Percentiles rank a stretch among this genome's conserved stretches.
Evolutionary conservation across 35 echinoderm and acorn worm genomes (phyloP).

Genomic region (Anneissia japonica): DNA sequence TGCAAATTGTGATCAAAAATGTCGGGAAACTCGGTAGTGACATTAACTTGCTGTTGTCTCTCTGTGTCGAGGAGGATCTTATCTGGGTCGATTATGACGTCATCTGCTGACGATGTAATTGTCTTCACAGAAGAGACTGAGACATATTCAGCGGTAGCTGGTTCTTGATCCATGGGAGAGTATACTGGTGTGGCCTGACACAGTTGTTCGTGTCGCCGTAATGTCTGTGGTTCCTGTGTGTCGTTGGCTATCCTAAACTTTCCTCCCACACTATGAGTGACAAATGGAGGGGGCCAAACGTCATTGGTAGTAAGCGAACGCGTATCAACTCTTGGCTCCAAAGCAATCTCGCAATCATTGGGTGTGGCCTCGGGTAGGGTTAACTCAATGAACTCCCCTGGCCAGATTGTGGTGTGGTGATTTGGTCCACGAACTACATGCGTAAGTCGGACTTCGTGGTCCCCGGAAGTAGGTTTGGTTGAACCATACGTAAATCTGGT

Average conservation of each 20-base stretch:
- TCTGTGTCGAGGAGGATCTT: neutral
- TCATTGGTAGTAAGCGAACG: neutral
- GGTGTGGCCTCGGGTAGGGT: neutral
- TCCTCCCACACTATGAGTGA: neutral
- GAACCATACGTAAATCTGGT: neutral
- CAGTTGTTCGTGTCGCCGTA: neutral
- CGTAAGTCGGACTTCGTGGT: neutral
- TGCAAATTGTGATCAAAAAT: constrained; percentile 8
- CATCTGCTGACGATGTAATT: neutral
- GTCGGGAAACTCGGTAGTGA: constrained; percentile 12
- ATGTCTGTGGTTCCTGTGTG: neutral
- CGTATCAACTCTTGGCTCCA: neutral
- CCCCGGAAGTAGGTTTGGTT: neutral
- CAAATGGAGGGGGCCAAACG: neutral
- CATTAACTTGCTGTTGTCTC: neutral
- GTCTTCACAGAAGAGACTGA: neutral
- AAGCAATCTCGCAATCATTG: neutral
- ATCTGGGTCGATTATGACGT: neutral
- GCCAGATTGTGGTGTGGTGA: constrained; percentile 3
- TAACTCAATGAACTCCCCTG: constrained; percentile 24
- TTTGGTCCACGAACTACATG: neutral
- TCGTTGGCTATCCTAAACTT: neutral
- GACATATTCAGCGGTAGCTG: too few species aligned
- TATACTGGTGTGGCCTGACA: neutral
- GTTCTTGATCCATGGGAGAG: neutral